Evolutionary conservation across 2,797 vertebrate species (phyloP).

Genomic region (Coreius guichenoti): DNA sequence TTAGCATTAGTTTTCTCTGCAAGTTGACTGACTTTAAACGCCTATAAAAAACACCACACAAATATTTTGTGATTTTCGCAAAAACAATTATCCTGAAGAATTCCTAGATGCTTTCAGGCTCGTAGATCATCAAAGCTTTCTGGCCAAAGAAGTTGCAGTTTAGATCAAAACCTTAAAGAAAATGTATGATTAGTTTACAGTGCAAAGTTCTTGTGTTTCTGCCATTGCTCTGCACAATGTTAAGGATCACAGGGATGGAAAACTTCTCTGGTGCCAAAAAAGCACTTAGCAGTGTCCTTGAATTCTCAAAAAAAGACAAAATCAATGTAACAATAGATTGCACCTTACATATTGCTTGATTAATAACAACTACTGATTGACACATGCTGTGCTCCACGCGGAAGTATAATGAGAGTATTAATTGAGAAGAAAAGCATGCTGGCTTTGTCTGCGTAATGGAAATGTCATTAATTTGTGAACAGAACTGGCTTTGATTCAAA

Average conservation of each 20-base stretch:
- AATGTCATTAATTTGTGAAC: conserved; percentile 1
- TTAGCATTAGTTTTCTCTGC: conserved; percentile 1
- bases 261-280: conserved; percentile 22
- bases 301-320: neutral
- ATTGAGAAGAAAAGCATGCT: neutral
- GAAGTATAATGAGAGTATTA: neutral
- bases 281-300: neutral
- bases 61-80: neutral
- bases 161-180: neutral
- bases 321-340: conserved; percentile 1
- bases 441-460: neutral
- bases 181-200: conserved; percentile 10
- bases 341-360: conserved; percentile 9
- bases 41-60: neutral
- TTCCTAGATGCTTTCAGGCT: conserved; percentile 9
- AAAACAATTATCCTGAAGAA: neutral
- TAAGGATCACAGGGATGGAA: neutral
- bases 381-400: neutral
- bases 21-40: conserved; percentile 18
- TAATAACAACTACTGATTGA: neutral
- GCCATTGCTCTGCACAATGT: conserved; percentile 27
- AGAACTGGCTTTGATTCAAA: neutral
- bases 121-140: conserved; percentile 29
- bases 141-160: conserved; percentile 38
- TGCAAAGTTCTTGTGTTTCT: conserved; percentile 3